Conservation (phyloP, 2,888 invertebrate genomes). For the Melieria picta region DNA sequence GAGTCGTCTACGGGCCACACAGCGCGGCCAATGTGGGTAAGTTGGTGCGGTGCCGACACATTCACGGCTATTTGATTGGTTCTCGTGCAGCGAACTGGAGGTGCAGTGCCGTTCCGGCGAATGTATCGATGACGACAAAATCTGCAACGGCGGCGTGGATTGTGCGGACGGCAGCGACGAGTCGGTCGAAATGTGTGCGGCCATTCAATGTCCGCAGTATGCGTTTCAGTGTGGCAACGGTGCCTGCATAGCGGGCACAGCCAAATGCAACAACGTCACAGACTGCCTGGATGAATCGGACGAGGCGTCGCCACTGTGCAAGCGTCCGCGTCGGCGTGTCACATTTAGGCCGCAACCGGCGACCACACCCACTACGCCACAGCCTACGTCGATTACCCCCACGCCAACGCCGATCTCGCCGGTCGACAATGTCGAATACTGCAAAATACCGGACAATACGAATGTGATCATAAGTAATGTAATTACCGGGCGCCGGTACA, state of each 20-base stretch:
- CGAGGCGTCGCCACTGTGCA: constrained; percentile 47
- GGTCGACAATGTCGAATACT: not conserved
- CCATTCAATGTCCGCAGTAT: constrained; percentile 48
- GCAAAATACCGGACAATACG: constrained; percentile 19
- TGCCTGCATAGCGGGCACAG: constrained; percentile 47
- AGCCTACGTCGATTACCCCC: not conserved
- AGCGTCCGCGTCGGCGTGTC: constrained; percentile 3
- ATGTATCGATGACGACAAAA: constrained; percentile 52
- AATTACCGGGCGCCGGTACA: not conserved
- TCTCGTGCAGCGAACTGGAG: not conserved
- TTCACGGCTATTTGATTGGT: too few relatives aligned
- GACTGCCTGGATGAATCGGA: constrained; percentile 55
- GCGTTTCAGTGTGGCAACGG: constrained; percentile 57
- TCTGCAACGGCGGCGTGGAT: constrained; percentile 55
- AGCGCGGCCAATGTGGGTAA: constrained; percentile 26
- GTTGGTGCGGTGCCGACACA: not conserved
- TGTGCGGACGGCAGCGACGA: constrained; percentile 60
- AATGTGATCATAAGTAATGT: constrained; percentile 23
- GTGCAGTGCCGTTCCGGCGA: constrained; percentile 54
- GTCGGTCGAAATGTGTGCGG: constrained; percentile 49
- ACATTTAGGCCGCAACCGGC: not conserved
- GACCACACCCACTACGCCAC: not conserved
- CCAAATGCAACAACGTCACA: constrained; percentile 45
- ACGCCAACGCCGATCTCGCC: not conserved
- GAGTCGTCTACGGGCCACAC: not conserved